Evolutionary conservation across 2,888 invertebrate genomes (phyloP), one percentile per base, ranked within the genome.

Genomic region (Ormyrus pomaceus): DNA sequence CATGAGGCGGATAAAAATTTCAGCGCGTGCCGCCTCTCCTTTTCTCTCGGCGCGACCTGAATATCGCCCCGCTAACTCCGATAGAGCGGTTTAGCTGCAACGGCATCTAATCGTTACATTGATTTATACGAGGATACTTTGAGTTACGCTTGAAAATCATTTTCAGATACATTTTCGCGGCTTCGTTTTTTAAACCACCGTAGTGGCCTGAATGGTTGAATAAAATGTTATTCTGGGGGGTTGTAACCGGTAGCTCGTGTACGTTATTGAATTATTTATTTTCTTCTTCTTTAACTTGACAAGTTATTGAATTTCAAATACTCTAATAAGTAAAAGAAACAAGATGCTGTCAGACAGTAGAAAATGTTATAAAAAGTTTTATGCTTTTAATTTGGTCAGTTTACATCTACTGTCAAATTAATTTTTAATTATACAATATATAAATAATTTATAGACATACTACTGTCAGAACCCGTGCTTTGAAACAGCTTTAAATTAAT

Each of bases 1-100:
- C 61, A 69, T 48, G 48, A 58, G 70, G 34, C 58, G 70, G 59
- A 70, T 70, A 70, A 70, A 70, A 70, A 70, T 70, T 70, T 70
- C 70, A 70, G 55, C 68, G 11, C 48, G 10, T 48, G 6, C 61
- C 4, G 19, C 2, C 34, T 34, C 34, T 61, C n/a, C 45, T 61
- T 8, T n/a, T 6, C 34, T 34, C n/a, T 8, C 48, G 48, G 50
- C 64, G 13, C 65, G 65, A 9, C 9, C 11, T 9, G 46, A 46
- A 62, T 46, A 19, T 19, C 19, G 19, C 19, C 19, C 46, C 9
- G 4, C 62, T 8, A 62, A 2, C 7, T 8, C 7, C 51, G 34
- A 34, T 19, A 53, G 13, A 51, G 19, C 7, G 9, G 7, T 9
- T 51, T 51, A 9, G 7, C 7, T 51, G 9, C 1, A 8, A n/a